Base-by-base conservation (phyloP, 2,888 invertebrate species). In the Microplitis deprimator region DNA sequence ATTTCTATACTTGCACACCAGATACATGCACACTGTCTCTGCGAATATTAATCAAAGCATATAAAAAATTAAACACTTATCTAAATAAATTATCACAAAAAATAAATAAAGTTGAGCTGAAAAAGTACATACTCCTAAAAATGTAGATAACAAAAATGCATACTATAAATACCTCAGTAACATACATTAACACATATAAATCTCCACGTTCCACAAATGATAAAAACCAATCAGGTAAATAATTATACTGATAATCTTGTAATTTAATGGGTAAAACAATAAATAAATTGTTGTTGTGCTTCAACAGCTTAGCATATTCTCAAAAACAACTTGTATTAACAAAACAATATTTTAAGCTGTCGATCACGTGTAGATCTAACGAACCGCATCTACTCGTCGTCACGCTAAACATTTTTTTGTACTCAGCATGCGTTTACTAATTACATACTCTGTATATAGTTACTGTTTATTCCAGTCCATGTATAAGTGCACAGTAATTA, bases 341-440 rank as follows among this genome's bases (percentile, higher is more conserved):
- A 65, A 13, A 65, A 7, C 13, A 29, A 10, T 65, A 68, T 17
- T 41, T n/a, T 50, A 41, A 41, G 20, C 40, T 38, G 16, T 60
- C 60, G 70, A 70, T 70, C 70, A 16, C 70, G 41, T 59, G 17
- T 39, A 41, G 40, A 73, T 72, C 72, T 76, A 76, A 76, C 76
- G 72, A 72, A 68, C 41, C 72, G 38, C 72, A 68, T 68, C 72
- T 67, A 68, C 76, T 72, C 67, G 73, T 67, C 72, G 72, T 73
- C 76, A 76, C 67, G 76, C 71, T 76, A 72, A 70, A 76, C 60
- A 70, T 76, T 76, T 72, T 16, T 61, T 29, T 29, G 29, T 72
- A 64, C 62, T 67, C 65, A 76, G 50, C 50, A 50, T 77, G 79
- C 75, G 76, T 80, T 62, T 78, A 80, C 79, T 79, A 80, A 81